phyloP scores from a whole-genome alignment of 1,140 invertebrate genomes.

The Atta texana region DNA sequence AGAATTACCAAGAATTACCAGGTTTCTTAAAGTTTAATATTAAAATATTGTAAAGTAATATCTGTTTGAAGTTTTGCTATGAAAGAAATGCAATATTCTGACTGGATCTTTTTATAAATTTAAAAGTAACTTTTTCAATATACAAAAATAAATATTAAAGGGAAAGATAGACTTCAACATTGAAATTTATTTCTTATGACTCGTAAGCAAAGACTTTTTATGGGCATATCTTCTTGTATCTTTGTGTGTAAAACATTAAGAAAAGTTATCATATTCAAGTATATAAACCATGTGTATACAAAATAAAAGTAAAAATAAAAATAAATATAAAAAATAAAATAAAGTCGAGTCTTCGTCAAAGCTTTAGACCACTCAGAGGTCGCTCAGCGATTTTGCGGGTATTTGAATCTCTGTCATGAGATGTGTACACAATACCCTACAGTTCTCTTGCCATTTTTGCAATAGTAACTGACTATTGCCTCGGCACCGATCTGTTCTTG shows the following conservation, averaged over 20 bases:
- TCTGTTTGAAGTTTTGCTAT: neutral
- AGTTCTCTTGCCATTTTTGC: too few relatives aligned
- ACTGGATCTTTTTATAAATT: neutral
- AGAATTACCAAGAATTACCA: neutral
- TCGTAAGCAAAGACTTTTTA: neutral
- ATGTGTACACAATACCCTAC: too few relatives aligned
- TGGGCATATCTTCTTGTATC: neutral
- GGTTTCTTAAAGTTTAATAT: neutral
- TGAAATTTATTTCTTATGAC: neutral
- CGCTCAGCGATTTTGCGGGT: too few relatives aligned
- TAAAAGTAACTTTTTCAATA: neutral
- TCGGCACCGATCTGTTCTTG: too few relatives aligned
- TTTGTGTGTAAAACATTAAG: neutral
- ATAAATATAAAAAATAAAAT: too few relatives aligned
- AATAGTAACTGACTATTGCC: too few relatives aligned
- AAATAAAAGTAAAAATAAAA: too few relatives aligned
- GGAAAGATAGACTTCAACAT: too few relatives aligned
- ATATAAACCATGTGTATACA: neutral
- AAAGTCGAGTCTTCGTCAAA: too few relatives aligned
- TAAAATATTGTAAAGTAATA: neutral
- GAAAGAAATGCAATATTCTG: neutral
- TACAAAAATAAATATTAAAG: neutral
- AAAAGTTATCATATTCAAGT: neutral
- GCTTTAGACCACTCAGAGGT: constrained; percentile 6
- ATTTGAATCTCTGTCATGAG: too few relatives aligned